Base-by-base conservation (phyloP, 1,140 invertebrate species). In the Eumeta japonica region DNA sequence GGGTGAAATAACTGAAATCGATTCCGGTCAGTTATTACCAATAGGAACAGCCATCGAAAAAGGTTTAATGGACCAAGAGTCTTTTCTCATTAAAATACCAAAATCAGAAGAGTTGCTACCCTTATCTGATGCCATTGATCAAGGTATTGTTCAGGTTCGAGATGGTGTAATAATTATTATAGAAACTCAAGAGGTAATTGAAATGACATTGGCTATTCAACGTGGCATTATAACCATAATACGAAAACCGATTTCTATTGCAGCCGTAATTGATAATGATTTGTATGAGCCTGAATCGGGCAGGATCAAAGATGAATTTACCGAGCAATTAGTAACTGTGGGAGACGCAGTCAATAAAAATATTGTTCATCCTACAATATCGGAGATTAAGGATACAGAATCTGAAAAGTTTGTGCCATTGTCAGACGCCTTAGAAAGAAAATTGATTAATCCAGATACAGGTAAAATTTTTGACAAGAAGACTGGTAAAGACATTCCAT, bases 361-460 rank as follows among this genome's bases (percentile, higher is more conserved):
- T 43, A 82, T 95, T 34, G 80, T 94, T 16, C 87, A 94, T 74
- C 81, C 86, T 2, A 86, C 86, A 43, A 88, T 90, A 45, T 88
- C 87, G n/a, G 81, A 88, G 60, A 86, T 89, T 48, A 85, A 86
- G 62, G 88, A 94, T 56, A 84, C 83, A 0, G 81, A 81, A 52
- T 81, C 79, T 31, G 81, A 87, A 35, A 79, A 79, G 37, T 85
- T 84, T 51, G 62, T 88, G 2, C 79, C 83, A n/a, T 62, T 89
- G 12, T 80, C 83, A 28, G 82, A 85, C 51, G 87, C 87, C 28
- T 59, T 89, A 35, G 74, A 79, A 19, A 79, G 73, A 20, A 82
- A 84, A 42, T 51, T 95, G 12, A 74, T 96, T 7, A 76, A 87
- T 61, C 66, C 83, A 1, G 66, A 81, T 18, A 85, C 80, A 16